Evolutionary conservation across 2,888 invertebrate genomes (phyloP).

Genomic region (Synanthedon tipuliformis): DNA sequence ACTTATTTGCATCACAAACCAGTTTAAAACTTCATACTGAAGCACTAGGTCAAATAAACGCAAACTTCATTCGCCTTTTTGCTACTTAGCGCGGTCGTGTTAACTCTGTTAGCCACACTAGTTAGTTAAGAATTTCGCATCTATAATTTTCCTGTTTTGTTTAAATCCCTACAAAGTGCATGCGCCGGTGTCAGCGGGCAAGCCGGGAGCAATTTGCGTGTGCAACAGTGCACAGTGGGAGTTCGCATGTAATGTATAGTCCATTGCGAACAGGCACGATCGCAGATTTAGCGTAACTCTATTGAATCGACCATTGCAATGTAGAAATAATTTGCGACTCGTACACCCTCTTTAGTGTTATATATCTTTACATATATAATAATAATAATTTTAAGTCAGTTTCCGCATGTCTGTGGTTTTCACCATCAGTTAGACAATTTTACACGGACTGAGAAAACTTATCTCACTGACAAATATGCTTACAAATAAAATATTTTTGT

Average conservation of each 20-base stretch:
- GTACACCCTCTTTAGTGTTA: too few relatives aligned
- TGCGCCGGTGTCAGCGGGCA: conserved; percentile 48
- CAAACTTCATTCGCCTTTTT: conserved; percentile 1
- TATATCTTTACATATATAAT: too few relatives aligned
- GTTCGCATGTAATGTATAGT: conserved; percentile 36
- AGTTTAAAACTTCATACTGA: background rate
- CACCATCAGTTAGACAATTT: too few relatives aligned
- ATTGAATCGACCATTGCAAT: conserved; percentile 14
- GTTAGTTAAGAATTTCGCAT: conserved; percentile 19
- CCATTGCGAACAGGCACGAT: conserved; percentile 37
- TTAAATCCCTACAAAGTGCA: background rate
- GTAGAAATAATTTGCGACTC: too few relatives aligned
- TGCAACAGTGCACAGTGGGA: conserved; percentile 58
- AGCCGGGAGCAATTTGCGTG: conserved; percentile 55
- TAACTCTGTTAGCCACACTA: conserved; percentile 15
- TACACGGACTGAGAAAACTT: too few relatives aligned
- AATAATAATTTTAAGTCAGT: too few relatives aligned
- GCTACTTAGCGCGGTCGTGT: conserved; percentile 22
- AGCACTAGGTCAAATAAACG: background rate
- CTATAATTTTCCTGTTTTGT: conserved; percentile 1
- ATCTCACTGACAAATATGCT: too few relatives aligned
- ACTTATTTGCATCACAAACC: background rate
- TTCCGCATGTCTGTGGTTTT: too few relatives aligned
- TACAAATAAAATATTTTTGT: too few relatives aligned
- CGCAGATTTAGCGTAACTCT: conserved; percentile 33